phyloP scores from a whole-genome alignment of 35 echinoderm and acorn worm genomes.

The Chiridota heheva region DNA sequence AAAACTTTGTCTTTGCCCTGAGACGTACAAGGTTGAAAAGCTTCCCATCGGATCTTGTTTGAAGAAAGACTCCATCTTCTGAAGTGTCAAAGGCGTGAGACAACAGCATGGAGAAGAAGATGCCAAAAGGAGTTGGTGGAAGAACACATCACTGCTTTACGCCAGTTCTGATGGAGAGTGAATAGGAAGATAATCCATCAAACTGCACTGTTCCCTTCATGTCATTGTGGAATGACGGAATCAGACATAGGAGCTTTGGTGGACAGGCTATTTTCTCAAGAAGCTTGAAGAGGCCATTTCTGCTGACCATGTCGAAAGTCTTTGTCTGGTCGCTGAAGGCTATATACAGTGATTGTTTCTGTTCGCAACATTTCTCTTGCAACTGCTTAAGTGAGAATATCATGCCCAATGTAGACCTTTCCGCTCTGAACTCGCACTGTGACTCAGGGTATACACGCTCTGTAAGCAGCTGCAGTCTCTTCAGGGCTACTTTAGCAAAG shows the following conservation, averaged over 20 bases:
- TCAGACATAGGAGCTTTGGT: not conserved
- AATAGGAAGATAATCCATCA: not conserved
- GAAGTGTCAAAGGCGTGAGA: too few relatives aligned
- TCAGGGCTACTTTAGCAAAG: constrained; percentile 13
- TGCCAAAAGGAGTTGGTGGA: too few relatives aligned
- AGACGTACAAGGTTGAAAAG: too few relatives aligned
- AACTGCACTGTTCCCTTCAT: too few relatives aligned
- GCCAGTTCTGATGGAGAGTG: not conserved
- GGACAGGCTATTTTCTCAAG: constrained; percentile 25
- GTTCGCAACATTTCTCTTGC: constrained; percentile 49
- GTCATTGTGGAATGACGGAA: too few relatives aligned
- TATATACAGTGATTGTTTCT: constrained; percentile 21
- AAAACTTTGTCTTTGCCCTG: too few relatives aligned
- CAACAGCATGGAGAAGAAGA: too few relatives aligned
- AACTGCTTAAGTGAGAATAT: constrained; percentile 52
- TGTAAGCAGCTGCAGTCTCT: constrained; percentile 2
- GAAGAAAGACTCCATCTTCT: too few relatives aligned
- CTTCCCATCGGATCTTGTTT: too few relatives aligned
- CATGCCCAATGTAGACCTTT: constrained; percentile 46
- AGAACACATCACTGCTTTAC: constrained; percentile 2
- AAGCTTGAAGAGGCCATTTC: constrained; percentile 27
- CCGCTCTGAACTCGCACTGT: constrained; percentile 52
- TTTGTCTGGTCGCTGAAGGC: constrained; percentile 63
- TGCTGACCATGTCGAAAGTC: constrained; percentile 47
- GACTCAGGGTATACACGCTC: constrained; percentile 25